Evolutionary conservation across 2,113 vertebrate genomes (phyloP).

Genomic region (Albula glossodonta): DNA sequence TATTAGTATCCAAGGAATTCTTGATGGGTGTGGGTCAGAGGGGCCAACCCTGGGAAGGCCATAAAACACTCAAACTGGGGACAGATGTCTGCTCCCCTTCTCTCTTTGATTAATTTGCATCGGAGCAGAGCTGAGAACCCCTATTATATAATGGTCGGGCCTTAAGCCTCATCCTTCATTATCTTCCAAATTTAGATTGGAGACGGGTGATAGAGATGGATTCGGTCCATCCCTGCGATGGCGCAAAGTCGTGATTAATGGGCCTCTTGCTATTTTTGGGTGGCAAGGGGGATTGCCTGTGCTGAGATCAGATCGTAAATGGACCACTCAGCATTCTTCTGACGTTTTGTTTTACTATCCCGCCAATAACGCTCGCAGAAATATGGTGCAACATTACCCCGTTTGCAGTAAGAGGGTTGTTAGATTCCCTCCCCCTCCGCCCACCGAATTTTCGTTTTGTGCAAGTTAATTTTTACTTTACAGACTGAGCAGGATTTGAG

Average conservation of each 20-base stretch:
- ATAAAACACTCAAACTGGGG: slow-evolving; percentile 30
- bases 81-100: slow-evolving; percentile 32
- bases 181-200: slow-evolving; percentile 39
- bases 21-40: neutral
- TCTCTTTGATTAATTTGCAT: slow-evolving; percentile 43
- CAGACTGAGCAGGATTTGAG: neutral
- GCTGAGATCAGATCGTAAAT: slow-evolving; percentile 30
- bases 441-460: neutral
- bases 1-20: neutral
- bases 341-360: slow-evolving; percentile 14
- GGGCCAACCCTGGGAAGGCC: slow-evolving; percentile 21
- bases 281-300: slow-evolving; percentile 46
- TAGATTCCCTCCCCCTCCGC: neutral
- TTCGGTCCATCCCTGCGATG: slow-evolving; percentile 33
- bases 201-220: slow-evolving; percentile 45
- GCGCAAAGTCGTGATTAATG: slow-evolving; percentile 50
- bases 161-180: slow-evolving; percentile 46
- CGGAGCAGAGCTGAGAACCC: neutral
- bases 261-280: slow-evolving; percentile 49
- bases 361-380: slow-evolving; percentile 7
- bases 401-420: neutral
- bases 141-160: slow-evolving; percentile 45
- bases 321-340: neutral
- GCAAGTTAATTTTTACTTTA: slow-evolving; percentile 15
- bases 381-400: neutral